Conservation (phyloP, 1,140 invertebrate genomes). For the Drosophila novamexicana region DNA sequence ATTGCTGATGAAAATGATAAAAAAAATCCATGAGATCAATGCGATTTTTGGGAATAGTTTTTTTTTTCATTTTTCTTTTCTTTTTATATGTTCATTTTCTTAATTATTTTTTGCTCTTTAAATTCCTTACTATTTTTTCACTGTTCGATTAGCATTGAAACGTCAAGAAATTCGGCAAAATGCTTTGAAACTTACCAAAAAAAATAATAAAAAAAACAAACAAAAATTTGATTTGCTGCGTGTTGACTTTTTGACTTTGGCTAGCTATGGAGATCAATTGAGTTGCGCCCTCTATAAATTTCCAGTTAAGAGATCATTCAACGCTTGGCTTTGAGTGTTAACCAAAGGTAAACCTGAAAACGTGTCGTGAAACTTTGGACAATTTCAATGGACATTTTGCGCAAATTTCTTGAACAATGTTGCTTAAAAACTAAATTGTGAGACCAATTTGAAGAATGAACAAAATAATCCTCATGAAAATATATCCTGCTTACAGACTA, state of each 20-base stretch:
- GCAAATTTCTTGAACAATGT: conserved; percentile 50
- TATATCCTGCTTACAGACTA: conserved; percentile 43
- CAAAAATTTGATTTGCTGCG: conserved; percentile 28
- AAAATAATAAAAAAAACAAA: background rate
- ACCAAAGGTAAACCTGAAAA: conserved; percentile 47
- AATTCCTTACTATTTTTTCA: conserved; percentile 55
- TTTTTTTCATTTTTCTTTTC: conserved; percentile 54
- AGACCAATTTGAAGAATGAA: conserved; percentile 81
- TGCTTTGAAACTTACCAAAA: conserved; percentile 45
- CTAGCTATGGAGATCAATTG: conserved; percentile 75
- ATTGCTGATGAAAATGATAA: conserved; percentile 72
- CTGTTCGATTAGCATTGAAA: conserved; percentile 73
- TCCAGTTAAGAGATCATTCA: conserved; percentile 73
- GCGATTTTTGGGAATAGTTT: conserved; percentile 84
- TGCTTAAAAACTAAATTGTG: conserved; percentile 68
- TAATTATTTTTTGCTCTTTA: conserved; percentile 45
- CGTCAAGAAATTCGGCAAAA: conserved; percentile 59
- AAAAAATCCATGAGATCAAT: conserved; percentile 84
- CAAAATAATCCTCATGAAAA: conserved; percentile 65
- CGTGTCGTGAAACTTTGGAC: conserved; percentile 31
- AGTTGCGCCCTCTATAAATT: conserved; percentile 57
- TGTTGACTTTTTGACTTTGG: conserved; percentile 64
- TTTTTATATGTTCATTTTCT: conserved; percentile 56
- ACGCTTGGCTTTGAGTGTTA: conserved; percentile 55
- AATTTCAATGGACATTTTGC: conserved; percentile 50